Evolutionary conservation across 2,797 vertebrate species (phyloP).

Genomic region (Ptychobarbus kaznakovi): DNA sequence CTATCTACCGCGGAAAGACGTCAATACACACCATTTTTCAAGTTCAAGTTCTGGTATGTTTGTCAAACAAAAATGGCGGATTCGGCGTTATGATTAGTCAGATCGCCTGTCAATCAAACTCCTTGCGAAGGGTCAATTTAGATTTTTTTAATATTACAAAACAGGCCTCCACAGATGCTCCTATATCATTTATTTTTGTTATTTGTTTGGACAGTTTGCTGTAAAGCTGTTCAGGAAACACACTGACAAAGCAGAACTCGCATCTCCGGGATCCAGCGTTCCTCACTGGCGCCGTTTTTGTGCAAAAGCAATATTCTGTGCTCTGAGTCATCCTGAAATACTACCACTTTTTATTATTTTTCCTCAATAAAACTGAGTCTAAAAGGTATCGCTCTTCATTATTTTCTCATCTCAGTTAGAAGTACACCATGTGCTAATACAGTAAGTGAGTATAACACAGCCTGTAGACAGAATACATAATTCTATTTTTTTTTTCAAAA

Average conservation of each 20-base stretch:
- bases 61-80: background rate
- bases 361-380: constrained; percentile 43
- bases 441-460: background rate
- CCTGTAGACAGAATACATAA: background rate
- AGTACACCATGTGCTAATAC: constrained; percentile 21
- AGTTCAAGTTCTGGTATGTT: background rate
- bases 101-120: background rate
- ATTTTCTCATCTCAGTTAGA: constrained; percentile 8
- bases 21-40: background rate
- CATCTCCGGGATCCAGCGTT: background rate
- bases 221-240: constrained; percentile 12
- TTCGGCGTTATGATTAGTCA: background rate
- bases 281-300: background rate
- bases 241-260: background rate
- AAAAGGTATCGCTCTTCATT: constrained; percentile 16
- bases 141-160: background rate
- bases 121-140: background rate
- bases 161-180: background rate
- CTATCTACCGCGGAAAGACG: background rate
- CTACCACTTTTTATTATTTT: background rate
- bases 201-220: background rate
- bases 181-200: background rate
- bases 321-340: constrained; percentile 19
- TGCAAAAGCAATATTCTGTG: constrained; percentile 38
- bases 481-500: constrained; percentile 10